These are phyloP conservation scores for Bettongia penicillata DNA, from an alignment of 2,113 vertebrate species.

Conservation along the genomic window DNA sequence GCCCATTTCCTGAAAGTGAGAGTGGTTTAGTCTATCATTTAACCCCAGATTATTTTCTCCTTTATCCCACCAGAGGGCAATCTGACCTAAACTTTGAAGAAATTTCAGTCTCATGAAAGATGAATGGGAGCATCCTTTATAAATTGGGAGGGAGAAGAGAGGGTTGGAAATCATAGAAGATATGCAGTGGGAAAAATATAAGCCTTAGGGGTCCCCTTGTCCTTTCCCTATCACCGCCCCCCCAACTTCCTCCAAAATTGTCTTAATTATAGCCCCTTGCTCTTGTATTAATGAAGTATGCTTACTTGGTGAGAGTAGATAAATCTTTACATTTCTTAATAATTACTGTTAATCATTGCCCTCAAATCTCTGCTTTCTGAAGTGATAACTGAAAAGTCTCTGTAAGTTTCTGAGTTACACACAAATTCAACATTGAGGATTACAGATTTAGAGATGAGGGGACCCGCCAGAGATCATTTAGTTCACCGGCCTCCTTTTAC, in stretches of 20 bases:
- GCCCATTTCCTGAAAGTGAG: not conserved
- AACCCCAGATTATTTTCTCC: not conserved
- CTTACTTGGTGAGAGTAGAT: not conserved
- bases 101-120: not conserved
- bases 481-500: not conserved
- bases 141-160: not conserved
- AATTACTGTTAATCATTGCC: slow-evolving; percentile 39
- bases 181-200: not conserved
- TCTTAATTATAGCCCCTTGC: not conserved
- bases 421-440: not conserved
- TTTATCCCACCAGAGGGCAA: slow-evolving; percentile 79
- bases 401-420: slow-evolving; percentile 19
- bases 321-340: slow-evolving; percentile 1
- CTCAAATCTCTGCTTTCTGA: not conserved
- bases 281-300: not conserved
- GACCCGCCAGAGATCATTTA: not conserved
- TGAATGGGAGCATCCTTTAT: not conserved
- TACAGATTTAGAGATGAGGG: not conserved
- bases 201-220: not conserved
- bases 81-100: slow-evolving; percentile 55
- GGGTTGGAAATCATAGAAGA: not conserved
- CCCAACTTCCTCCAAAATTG: not conserved
- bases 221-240: not conserved
- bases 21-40: not conserved
- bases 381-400: not conserved